Evolutionary conservation across 2,797 vertebrate species (phyloP).

Genomic region (Onychomys arenicola): DNA sequence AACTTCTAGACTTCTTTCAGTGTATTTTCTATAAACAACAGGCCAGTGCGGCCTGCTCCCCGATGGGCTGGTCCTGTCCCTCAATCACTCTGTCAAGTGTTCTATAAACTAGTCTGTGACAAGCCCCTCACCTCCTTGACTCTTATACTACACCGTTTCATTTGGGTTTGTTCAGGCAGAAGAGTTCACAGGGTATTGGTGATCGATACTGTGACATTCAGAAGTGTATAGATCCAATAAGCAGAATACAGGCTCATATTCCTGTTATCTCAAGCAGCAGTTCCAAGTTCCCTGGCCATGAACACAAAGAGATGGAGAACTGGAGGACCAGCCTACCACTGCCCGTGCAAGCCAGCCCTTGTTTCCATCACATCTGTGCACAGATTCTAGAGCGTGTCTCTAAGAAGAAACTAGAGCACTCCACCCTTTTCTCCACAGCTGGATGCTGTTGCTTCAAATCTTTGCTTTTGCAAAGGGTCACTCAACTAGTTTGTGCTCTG

Average conservation of each 20-base stretch:
- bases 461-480: neutral
- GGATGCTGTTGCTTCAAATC: neutral
- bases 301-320: neutral
- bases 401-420: slow-evolving; percentile 21
- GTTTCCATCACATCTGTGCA: neutral
- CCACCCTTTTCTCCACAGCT: neutral
- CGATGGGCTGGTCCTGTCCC: neutral
- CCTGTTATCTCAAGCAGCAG: neutral
- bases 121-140: slow-evolving; percentile 64
- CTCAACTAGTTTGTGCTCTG: neutral
- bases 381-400: slow-evolving; percentile 1
- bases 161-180: slow-evolving; percentile 70
- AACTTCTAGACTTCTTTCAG: slow-evolving; percentile 8
- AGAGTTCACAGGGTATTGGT: slow-evolving; percentile 71
- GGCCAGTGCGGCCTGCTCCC: neutral
- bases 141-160: slow-evolving; percentile 65
- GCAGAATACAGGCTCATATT: slow-evolving; percentile 55
- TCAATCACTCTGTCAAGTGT: slow-evolving; percentile 18
- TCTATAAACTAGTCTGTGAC: neutral
- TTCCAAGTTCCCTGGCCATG: neutral
- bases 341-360: neutral
- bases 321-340: neutral
- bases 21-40: slow-evolving; percentile 36
- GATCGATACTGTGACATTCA: slow-evolving; percentile 82
- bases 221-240: slow-evolving; percentile 75